Conservation (phyloP, 2,888 invertebrate genomes). For the Eudasyphora cyanicolor region DNA sequence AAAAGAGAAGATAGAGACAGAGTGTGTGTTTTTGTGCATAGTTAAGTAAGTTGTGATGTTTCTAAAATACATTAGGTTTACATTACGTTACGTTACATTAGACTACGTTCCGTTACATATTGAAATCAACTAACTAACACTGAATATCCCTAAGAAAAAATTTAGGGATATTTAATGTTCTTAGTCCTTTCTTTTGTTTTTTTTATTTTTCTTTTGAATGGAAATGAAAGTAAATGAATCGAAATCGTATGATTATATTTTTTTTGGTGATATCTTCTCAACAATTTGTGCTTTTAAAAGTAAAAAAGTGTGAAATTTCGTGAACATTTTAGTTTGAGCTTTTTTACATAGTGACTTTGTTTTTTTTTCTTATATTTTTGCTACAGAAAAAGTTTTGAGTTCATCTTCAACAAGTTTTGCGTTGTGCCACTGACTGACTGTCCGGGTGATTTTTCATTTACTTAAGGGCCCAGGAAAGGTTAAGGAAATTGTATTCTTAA, state of each 20-base stretch:
- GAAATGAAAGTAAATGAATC: conserved; percentile 32
- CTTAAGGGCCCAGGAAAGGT: conserved; percentile 41
- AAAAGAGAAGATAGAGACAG: conserved; percentile 18
- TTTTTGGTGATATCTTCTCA: conserved; percentile 51
- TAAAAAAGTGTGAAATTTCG: conserved; percentile 49
- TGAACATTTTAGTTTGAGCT: conserved; percentile 25
- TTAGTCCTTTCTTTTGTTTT: conserved; percentile 22
- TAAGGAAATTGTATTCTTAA: conserved; percentile 24
- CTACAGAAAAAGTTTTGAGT: not conserved
- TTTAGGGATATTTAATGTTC: conserved; percentile 56
- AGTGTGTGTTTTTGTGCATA: conserved; percentile 59
- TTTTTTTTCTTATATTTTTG: conserved; percentile 16
- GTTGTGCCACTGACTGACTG: not conserved
- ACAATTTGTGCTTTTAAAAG: conserved; percentile 65
- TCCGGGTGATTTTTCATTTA: not conserved
- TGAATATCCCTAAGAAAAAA: conserved; percentile 52
- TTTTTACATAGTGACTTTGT: conserved; percentile 42
- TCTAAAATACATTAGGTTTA: no score
- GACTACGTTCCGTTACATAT: conserved; percentile 31
- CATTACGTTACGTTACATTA: conserved; percentile 36
- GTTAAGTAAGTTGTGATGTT: conserved; percentile 26
- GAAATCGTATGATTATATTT: conserved; percentile 4
- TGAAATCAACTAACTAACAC: conserved; percentile 48
- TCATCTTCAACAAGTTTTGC: conserved; percentile 63
- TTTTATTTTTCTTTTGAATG: not conserved